Percentiles rank a stretch among this genome's conserved stretches.
These are phyloP conservation scores for Bombus superbus DNA, from an alignment of 1,140 invertebrate genomes.

Conservation along the genomic window DNA sequence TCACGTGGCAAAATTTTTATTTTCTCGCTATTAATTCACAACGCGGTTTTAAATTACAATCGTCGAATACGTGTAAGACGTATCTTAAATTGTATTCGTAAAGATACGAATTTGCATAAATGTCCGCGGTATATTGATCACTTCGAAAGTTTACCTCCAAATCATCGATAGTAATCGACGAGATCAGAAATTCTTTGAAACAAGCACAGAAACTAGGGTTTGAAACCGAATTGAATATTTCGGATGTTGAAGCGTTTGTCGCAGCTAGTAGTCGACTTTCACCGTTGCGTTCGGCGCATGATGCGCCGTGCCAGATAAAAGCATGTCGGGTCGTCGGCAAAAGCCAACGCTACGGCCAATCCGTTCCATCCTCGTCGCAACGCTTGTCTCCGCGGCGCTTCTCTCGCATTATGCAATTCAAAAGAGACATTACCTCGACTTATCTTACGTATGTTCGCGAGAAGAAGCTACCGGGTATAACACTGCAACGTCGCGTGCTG, in stretches of 20 bases:
- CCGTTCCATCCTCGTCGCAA: conserved; percentile 5
- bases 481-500: conserved; percentile 22
- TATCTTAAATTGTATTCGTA: too few species aligned
- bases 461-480: conserved; percentile 11
- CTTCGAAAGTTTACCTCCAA: too few species aligned
- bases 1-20: background rate
- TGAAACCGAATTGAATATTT: conserved; percentile 6
- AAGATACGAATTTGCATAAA: too few species aligned
- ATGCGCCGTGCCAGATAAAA: conserved; percentile 69
- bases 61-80: too few species aligned
- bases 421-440: conserved; percentile 69
- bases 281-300: conserved; percentile 65
- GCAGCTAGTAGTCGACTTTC: conserved; percentile 72
- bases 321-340: conserved; percentile 32
- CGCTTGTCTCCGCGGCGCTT: conserved; percentile 25
- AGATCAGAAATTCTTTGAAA: background rate
- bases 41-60: too few species aligned
- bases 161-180: too few species aligned
- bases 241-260: conserved; percentile 52
- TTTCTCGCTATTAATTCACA: too few species aligned
- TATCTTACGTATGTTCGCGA: background rate
- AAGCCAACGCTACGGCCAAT: conserved; percentile 8
- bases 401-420: conserved; percentile 69
- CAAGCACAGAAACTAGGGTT: conserved; percentile 3
- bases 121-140: too few species aligned